Base-by-base conservation (phyloP, 2,113 vertebrate genomes). In the Riparia riparia region DNA sequence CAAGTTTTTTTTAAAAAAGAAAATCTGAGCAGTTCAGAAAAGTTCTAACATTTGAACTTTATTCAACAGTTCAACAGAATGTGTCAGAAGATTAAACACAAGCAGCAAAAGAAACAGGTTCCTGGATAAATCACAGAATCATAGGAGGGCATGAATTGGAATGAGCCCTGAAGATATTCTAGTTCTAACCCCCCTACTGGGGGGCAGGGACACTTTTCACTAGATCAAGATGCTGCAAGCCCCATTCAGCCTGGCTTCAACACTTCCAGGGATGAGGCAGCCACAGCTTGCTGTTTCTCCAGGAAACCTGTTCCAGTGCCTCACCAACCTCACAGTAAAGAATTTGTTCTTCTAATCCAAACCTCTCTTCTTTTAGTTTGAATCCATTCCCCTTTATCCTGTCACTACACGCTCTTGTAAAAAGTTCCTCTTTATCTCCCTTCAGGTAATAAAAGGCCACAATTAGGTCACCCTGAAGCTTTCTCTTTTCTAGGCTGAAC, bases 141-240 rank as follows among this genome's bases (percentile, higher is more conserved):
- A 39, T 8, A 41, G 16, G 19, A 47, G 42, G 31, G 10, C 14
- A 17, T 37, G 32, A 50, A 50, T 0, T 44, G 22, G 32, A 42
- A 50, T 7, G 17, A 56, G 37, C 1, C 7, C 18, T 37, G 37
- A 37, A 34, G 25, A 65, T 7, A 42, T 65, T 28, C 21, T 22
- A 37, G 31, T 28, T 44, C 17, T 42, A 57, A 18, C 4, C 5
- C 7, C 5, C 1, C 3, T 37, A 1, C 2, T 41, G 10, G 3
- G 6, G 28, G 17, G 7, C 34, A 72, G 14, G 5, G 44, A 72
- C 17, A 64, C 17, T 56, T 56, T 56, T 42, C 25, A 49, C 14
- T 64, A 42, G 20, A 57, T 3, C 14, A 53, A 17, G 26, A 17
- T 15, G 4, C 41, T 81, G 58, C 25, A 56, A 64, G 25, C 11